Conservation (phyloP, 2,797 vertebrate species). For the Morelia viridis region DNA sequence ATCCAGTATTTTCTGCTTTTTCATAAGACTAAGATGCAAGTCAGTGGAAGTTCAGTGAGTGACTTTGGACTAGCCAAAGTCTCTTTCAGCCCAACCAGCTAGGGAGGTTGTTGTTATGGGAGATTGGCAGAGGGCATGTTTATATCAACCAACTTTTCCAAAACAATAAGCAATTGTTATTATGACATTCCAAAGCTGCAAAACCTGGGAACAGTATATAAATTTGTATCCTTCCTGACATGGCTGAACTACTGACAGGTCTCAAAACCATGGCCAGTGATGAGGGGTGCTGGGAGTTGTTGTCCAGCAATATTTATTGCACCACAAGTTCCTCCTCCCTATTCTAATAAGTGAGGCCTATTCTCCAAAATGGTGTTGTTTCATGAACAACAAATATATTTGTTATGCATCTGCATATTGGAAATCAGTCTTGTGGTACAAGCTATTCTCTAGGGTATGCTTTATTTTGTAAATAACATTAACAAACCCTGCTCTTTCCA, state of each 20-base stretch:
- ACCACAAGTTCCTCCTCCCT: no score
- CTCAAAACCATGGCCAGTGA: no score
- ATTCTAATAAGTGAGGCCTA: not conserved
- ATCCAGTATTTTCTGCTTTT: not conserved
- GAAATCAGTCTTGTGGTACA: slow-evolving; percentile 46
- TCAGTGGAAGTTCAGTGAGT: not conserved
- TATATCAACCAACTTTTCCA: not conserved
- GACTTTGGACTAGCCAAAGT: not conserved
- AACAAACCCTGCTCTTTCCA: not conserved
- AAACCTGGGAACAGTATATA: not conserved
- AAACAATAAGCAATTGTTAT: not conserved
- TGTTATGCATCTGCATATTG: slow-evolving; percentile 51
- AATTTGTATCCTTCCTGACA: no score
- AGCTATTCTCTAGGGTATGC: slow-evolving; percentile 35
- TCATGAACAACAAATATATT: slow-evolving; percentile 31
- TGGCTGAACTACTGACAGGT: no score
- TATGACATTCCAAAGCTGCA: not conserved
- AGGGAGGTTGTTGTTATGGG: not conserved
- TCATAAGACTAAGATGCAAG: not conserved
- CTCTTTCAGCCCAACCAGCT: not conserved
- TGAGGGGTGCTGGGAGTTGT: no score
- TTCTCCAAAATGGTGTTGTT: slow-evolving; percentile 24
- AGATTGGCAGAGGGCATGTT: not conserved
- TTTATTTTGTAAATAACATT: slow-evolving; percentile 50
- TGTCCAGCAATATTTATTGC: not conserved